A percentile compares a stretch with the other conserved stretches of the same genome.
phyloP scores from a whole-genome alignment of 1,140 invertebrate species.

The Sycophila sp. region DNA sequence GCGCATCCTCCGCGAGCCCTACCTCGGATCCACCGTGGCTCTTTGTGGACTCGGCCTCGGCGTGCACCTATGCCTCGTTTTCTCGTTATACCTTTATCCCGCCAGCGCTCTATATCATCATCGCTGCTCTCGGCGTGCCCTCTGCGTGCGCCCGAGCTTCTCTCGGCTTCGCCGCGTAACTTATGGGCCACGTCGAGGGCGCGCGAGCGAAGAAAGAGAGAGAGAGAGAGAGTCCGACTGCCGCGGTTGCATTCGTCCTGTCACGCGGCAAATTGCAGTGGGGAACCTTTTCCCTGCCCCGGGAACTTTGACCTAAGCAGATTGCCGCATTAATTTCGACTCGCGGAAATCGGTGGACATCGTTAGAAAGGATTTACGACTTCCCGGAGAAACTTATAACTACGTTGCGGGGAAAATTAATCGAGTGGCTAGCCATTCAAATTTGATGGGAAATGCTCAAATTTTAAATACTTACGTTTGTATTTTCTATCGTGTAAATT shows the following conservation, averaged over 20 bases:
- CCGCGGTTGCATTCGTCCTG: constrained; percentile 33
- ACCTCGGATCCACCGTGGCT: not conserved
- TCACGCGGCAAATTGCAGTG: constrained; percentile 27
- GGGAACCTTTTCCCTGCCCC: not conserved
- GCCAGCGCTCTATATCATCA: not conserved
- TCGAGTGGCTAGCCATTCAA: too few relatives aligned
- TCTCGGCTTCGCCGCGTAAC: constrained; percentile 46
- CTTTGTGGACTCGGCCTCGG: constrained; percentile 4
- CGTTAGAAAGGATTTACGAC: too few relatives aligned
- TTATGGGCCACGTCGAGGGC: constrained; percentile 54
- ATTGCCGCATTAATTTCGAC: too few relatives aligned
- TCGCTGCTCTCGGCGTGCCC: not conserved
- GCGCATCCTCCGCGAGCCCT: not conserved
- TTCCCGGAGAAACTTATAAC: too few relatives aligned
- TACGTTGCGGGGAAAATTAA: too few relatives aligned
- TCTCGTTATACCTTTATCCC: constrained; percentile 23
- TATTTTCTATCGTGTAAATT: too few relatives aligned
- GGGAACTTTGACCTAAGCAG: constrained; percentile 12
- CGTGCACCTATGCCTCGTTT: constrained; percentile 33
- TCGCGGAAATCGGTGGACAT: too few relatives aligned
- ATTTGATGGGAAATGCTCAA: too few relatives aligned
- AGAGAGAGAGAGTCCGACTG: not conserved
- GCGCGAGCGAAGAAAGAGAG: constrained; percentile 13
- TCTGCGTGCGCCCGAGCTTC: not conserved
- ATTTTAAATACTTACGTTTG: too few relatives aligned